Base-by-base conservation (phyloP, 2,888 invertebrate species). In the Cephus spinipes region DNA sequence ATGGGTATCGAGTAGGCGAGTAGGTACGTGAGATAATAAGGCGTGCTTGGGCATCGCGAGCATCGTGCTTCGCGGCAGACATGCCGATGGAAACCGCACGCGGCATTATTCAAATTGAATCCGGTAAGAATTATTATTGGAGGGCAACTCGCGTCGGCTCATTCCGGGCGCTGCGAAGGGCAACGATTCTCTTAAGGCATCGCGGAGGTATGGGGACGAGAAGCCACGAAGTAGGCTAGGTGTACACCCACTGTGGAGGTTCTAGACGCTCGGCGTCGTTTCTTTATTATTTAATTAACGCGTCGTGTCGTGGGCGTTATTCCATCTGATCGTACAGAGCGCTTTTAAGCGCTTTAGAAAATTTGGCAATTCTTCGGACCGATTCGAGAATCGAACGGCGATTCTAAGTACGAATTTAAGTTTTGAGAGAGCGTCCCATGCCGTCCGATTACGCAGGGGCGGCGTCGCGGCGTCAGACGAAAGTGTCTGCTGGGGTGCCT, bases 41-140 rank as follows among this genome's bases (percentile, higher is more conserved):
- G 89, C 88, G 87, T 86, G 88, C 87, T 86, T 83, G 85, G 85
- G 88, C 80, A 83, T 84, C 83, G 83, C 36, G 36, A 36, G 36
- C 36, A 36, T 12, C 36, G 36, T 36, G 36, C 36, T 36, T 40
- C 40, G 40, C 40, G 40, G 40, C 40, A 40, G 82, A 82, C 87
- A 89, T 87, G 87, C 87, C 89, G 86, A 89, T 90, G 89, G 87
- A 89, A 90, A 90, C 90, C 90, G 89, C 90, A 89, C 88, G 89
- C 90, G 88, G 89, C 87, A 90, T 90, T 90, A 90, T 90, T 90
- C 90, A 90, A 90, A 90, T 90, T 90, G 90, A 90, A 90, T 90
- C 88, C 87, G 85, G 88, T 88, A 89, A 89, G 90, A 89, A 89
- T 90, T 90, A 90, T 90, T 89, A 90, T 90, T 90, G 89, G 87